phyloP scores from a whole-genome alignment of 2,888 invertebrate species.

The Drosophila paramelanica region DNA sequence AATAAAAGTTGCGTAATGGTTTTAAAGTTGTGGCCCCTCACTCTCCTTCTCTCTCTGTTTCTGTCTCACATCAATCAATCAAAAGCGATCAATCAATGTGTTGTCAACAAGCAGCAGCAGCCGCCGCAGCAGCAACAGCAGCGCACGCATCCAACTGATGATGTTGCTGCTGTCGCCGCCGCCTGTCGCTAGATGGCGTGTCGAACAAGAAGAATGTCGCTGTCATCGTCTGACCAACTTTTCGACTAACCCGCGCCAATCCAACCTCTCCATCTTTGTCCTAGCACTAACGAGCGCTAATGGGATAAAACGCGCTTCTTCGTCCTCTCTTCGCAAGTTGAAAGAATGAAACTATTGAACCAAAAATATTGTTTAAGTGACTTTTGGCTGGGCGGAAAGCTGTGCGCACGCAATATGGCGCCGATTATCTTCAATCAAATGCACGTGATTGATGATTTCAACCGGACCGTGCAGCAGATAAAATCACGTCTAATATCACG shows the following conservation, averaged over 20 bases:
- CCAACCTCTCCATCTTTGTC: background rate
- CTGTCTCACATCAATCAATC: slow-evolving; percentile 65
- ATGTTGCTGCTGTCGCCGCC: slow-evolving; percentile 32
- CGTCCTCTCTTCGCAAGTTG: background rate
- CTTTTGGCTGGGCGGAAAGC: background rate
- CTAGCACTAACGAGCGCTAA: slow-evolving; percentile 69
- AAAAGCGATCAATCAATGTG: slow-evolving; percentile 71
- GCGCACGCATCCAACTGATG: slow-evolving; percentile 45
- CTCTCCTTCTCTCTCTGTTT: background rate
- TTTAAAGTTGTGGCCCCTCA: slow-evolving; percentile 52
- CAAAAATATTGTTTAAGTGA: slow-evolving; percentile 55
- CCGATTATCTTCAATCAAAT: slow-evolving; percentile 76
- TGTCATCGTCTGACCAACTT: slow-evolving; percentile 58
- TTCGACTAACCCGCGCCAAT: slow-evolving; percentile 17
- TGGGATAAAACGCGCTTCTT: slow-evolving; percentile 40
- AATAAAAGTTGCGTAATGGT: slow-evolving; percentile 65
- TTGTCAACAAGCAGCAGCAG: slow-evolving; percentile 60
- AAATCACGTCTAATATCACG: slow-evolving; percentile 13
- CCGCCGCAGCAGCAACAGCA: slow-evolving; percentile 16
- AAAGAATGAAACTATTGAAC: slow-evolving; percentile 61
- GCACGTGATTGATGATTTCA: slow-evolving; percentile 72
- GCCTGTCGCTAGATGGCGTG: slow-evolving; percentile 73
- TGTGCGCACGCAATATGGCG: slow-evolving; percentile 63
- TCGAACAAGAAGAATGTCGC: slow-evolving; percentile 69
- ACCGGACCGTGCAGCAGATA: slow-evolving; percentile 10